Evolutionary conservation across 64 coral and sea anemone genomes (phyloP), one percentile per base, ranked within the genome.

Genomic region (Anthopleura sola): DNA sequence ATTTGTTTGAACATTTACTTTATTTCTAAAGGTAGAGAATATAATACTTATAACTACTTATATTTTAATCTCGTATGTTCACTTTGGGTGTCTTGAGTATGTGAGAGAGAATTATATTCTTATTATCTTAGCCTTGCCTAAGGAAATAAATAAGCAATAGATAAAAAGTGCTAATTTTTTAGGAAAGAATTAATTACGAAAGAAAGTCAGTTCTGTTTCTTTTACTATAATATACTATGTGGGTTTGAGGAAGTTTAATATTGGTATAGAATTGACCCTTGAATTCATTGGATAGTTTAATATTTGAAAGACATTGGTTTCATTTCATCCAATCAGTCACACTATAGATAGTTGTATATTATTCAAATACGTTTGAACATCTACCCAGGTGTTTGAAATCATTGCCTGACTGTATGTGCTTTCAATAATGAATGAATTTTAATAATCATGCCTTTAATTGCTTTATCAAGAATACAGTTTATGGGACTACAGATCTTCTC

Each of bases 341-440:
- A 17, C 20, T 79, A 11, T 79, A 21, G 76, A 14, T 44, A 18
- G 18, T 13, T 78, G 3, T 36, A 78, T 40, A 78, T n/a, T n/a
- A n/a, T 18, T 33, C 39, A 23, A 24, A 53, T 53, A 15, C 14
- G 13, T 15, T 53, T 12, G 16, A 0, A 32, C 76, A n/a, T n/a
- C n/a, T n/a, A n/a, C n/a, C n/a, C n/a, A 79, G 76, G 76, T 79
- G 76, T 79, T 79, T 79, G 37, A 79, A n/a, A 79, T 79, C 3
- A 44, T 79, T 79, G 76, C 76, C 34, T 79, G 44, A 23, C 76
- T 44, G 50, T 44, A 8, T 53, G 50, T 53, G 31, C 36, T 17
- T 77, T 78, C 76, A 20, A 48, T 79, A 79, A 79, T 79, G 76
- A 44, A 47, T 79, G 76, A 9, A 26, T 53, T 79, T n/a, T 48